A percentile compares a stretch with the other conserved stretches of the same genome.
phyloP scores from a whole-genome alignment of 2,888 invertebrate genomes.

The Tryphoninae sp. region DNA sequence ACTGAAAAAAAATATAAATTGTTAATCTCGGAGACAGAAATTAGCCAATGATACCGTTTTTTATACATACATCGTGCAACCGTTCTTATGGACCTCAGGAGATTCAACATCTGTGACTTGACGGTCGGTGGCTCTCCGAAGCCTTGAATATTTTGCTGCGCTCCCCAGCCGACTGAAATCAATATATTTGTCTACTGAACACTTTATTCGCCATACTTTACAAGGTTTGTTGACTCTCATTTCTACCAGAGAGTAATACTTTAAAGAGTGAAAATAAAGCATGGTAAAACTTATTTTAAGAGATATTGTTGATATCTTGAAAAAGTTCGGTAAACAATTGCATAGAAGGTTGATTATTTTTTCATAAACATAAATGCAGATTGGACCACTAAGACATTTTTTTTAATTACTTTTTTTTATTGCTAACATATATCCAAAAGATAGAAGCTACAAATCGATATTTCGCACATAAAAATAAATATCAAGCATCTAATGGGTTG shows the following conservation, averaged over 20 bases:
- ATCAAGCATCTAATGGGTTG: not conserved
- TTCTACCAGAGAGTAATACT: not conserved
- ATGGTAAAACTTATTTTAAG: not conserved
- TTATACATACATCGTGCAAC: conserved; percentile 95
- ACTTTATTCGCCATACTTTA: not conserved
- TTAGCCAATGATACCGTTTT: not conserved
- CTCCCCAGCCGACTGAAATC: conserved; percentile 93
- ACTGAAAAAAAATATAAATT: conserved; percentile 88
- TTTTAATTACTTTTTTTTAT: not conserved
- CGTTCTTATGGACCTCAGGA: conserved; percentile 96
- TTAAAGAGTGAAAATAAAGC: not conserved
- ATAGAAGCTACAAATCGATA: not conserved
- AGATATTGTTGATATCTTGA: not conserved
- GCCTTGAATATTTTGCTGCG: conserved; percentile 88
- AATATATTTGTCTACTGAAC: not conserved
- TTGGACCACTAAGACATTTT: not conserved
- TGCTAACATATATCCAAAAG: not conserved
- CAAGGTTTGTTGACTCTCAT: no score
- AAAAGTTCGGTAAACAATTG: not conserved
- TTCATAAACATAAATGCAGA: not conserved
- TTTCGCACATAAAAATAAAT: no score
- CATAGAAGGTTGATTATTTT: not conserved
- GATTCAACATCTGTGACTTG: conserved; percentile 94
- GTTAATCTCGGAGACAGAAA: conserved; percentile 36
- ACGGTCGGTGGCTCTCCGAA: conserved; percentile 93